Evolutionary conservation across 1,140 invertebrate species (phyloP).

Genomic region (Pseudobourletiella spinata): DNA sequence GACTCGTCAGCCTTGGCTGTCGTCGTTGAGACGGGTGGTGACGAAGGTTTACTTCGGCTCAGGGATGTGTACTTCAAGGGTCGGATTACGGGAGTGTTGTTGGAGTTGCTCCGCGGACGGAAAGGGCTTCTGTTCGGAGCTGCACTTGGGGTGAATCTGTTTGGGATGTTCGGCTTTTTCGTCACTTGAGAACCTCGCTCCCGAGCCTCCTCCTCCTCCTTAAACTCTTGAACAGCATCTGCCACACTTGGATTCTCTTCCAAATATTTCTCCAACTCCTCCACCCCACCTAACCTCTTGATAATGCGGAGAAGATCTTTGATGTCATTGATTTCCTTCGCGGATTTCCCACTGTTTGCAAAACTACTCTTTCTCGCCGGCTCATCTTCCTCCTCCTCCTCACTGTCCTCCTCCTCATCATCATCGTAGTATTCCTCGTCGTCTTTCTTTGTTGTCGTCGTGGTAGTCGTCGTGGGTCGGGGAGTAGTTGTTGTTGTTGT

Average conservation of each 20-base stretch:
- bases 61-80: slow-evolving; percentile 43
- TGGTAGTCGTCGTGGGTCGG: slow-evolving; percentile 41
- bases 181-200: slow-evolving; percentile 1
- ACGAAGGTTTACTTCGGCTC: slow-evolving; percentile 44
- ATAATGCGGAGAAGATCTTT: slow-evolving; percentile 75
- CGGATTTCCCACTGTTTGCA: slow-evolving; percentile 25
- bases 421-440: slow-evolving; percentile 39
- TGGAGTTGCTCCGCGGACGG: slow-evolving; percentile 26
- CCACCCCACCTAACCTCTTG: slow-evolving; percentile 51
- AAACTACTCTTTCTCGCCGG: not conserved
- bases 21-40: slow-evolving; percentile 27
- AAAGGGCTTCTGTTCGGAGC: not conserved
- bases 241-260: slow-evolving; percentile 34
- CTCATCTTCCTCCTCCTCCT: slow-evolving; percentile 53
- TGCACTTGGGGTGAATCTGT: slow-evolving; percentile 9
- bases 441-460: slow-evolving; percentile 34
- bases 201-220: slow-evolving; percentile 39
- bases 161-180: not conserved
- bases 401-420: slow-evolving; percentile 50
- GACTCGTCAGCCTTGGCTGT: slow-evolving; percentile 24
- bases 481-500: slow-evolving; percentile 47
- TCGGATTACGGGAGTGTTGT: slow-evolving; percentile 9
- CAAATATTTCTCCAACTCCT: slow-evolving; percentile 36
- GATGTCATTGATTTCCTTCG: slow-evolving; percentile 63
- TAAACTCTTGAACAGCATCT: slow-evolving; percentile 62